Percentiles rank a stretch among this genome's conserved stretches.
Conservation (phyloP, 2,113 vertebrate species). For the Riparia riparia region DNA sequence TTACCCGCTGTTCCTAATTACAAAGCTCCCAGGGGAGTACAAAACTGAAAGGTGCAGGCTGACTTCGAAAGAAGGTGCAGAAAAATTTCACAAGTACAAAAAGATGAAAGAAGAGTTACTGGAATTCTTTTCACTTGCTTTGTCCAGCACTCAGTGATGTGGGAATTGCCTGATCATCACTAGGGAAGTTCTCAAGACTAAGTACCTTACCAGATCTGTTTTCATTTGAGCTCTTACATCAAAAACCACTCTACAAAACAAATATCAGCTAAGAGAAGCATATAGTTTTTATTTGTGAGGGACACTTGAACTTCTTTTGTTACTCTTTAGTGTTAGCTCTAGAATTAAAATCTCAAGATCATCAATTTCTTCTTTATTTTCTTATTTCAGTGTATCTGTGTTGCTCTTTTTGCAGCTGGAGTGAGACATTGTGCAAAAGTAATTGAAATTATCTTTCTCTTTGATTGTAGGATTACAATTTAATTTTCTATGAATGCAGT, state of each 20-base stretch:
- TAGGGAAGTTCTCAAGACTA: not conserved
- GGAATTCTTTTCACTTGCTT: not conserved
- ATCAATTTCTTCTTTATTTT: not conserved
- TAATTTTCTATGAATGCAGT: constrained; percentile 93
- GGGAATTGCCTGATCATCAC: not conserved
- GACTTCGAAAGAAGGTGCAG: not conserved
- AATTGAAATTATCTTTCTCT: not conserved
- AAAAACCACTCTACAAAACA: not conserved
- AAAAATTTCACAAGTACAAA: not conserved
- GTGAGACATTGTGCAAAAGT: not conserved
- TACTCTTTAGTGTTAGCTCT: not conserved
- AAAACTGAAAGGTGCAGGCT: not conserved
- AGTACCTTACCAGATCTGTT: not conserved
- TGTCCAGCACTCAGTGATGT: not conserved
- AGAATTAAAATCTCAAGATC: not conserved
- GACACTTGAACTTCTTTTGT: not conserved
- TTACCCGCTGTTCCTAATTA: not conserved
- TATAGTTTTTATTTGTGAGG: not conserved
- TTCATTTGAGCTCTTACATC: not conserved
- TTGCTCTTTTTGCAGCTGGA: not conserved
- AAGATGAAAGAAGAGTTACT: not conserved
- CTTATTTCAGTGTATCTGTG: not conserved
- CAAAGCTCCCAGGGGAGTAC: not conserved
- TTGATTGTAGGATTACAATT: constrained; percentile 79
- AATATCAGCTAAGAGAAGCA: not conserved